These are phyloP conservation scores for Agelastica alni DNA, from an alignment of 2,888 invertebrate genomes.

Conservation along the genomic window DNA sequence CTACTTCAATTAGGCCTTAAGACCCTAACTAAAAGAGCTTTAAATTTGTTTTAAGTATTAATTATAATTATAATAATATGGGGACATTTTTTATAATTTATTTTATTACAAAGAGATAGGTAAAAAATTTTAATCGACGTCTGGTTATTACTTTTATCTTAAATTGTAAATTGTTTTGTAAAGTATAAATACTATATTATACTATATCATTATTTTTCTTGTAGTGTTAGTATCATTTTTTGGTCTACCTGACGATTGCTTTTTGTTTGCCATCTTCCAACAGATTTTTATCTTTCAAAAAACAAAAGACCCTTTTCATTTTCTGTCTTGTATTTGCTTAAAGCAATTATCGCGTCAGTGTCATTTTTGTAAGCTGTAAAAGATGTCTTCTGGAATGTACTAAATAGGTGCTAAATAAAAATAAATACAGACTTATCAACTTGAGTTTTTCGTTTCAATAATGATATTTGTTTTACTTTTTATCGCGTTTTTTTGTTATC, in stretches of 20 bases:
- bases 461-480: conserved; percentile 31
- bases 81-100: too few species aligned
- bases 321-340: conserved; percentile 12
- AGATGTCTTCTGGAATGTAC: conserved; percentile 22
- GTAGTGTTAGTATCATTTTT: too few species aligned
- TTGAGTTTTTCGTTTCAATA: conserved; percentile 26
- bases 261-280: background rate
- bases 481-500: conserved; percentile 21
- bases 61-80: too few species aligned
- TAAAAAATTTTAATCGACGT: too few species aligned
- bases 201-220: too few species aligned
- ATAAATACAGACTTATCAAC: conserved; percentile 29
- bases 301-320: conserved; percentile 1
- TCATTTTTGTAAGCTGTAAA: conserved; percentile 19
- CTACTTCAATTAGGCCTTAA: too few species aligned
- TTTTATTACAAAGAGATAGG: too few species aligned
- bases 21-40: too few species aligned
- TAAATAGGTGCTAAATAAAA: conserved; percentile 29
- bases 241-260: background rate
- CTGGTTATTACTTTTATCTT: too few species aligned
- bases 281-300: background rate
- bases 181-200: too few species aligned
- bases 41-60: too few species aligned
- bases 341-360: conserved; percentile 19
- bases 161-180: too few species aligned